Evolutionary conservation across 2,888 invertebrate genomes (phyloP).

Genomic region (Lacanobia oleracea): DNA sequence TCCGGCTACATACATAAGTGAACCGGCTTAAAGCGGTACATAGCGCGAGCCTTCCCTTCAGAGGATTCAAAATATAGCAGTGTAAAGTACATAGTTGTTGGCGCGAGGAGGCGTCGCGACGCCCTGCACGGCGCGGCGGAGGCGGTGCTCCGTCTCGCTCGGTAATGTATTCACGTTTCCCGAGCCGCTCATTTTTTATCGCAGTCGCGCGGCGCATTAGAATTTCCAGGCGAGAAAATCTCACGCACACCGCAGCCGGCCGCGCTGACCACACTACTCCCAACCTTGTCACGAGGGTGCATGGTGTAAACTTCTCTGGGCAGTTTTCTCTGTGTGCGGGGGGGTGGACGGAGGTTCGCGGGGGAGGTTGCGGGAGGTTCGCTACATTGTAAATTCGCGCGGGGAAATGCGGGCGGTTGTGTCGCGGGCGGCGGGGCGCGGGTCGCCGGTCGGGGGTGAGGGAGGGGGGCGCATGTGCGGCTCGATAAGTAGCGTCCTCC

Average conservation of each 20-base stretch:
- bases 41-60: conserved; percentile 79
- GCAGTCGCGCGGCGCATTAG: conserved; percentile 90
- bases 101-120: conserved; percentile 63
- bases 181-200: conserved; percentile 89
- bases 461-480: conserved; percentile 69
- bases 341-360: conserved; percentile 63
- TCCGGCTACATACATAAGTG: conserved; percentile 77
- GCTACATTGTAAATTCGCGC: conserved; percentile 87
- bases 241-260: conserved; percentile 79
- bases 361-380: conserved; percentile 72
- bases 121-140: conserved; percentile 54
- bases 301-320: conserved; percentile 36
- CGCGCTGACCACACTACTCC: conserved; percentile 5
- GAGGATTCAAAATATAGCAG: conserved; percentile 84
- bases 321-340: conserved; percentile 39
- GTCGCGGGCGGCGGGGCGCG: conserved; percentile 30
- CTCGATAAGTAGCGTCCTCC: conserved; percentile 78
- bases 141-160: conserved; percentile 81
- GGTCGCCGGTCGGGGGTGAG: conserved; percentile 53
- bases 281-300: conserved; percentile 32
- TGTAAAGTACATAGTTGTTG: conserved; percentile 78
- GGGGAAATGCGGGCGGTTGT: conserved; percentile 69
- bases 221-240: conserved; percentile 90
- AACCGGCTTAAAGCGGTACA: conserved; percentile 75
- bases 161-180: conserved; percentile 89